Evolutionary conservation across 2,113 vertebrate genomes (phyloP).

Genomic region (Sinosuthora webbiana): DNA sequence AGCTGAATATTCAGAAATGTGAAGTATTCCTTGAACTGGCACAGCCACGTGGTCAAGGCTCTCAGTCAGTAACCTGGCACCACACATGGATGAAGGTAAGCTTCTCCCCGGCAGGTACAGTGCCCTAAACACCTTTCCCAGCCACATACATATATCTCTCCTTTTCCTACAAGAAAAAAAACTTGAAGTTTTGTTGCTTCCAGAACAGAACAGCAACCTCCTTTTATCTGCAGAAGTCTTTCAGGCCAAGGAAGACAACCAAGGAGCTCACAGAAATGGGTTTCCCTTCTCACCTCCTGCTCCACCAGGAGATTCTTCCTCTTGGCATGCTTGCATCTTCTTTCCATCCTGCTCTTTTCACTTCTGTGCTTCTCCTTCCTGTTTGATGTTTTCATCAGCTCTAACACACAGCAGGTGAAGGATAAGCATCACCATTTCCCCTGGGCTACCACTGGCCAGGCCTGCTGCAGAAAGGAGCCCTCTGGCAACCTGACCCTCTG

Average conservation of each 20-base stretch:
- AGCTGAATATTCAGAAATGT: not conserved
- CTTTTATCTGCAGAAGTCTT: not conserved
- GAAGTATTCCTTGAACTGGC: not conserved
- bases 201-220: not conserved
- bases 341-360: not conserved
- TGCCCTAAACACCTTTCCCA: not conserved
- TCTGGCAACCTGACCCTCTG: not conserved
- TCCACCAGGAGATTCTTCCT: not conserved
- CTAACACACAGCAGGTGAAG: fast-evolving
- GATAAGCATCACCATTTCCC: not conserved
- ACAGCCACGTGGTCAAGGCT: fast-evolving
- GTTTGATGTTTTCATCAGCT: not conserved
- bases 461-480: not conserved
- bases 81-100: not conserved
- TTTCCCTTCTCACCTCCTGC: not conserved
- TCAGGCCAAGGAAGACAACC: not conserved
- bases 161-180: not conserved
- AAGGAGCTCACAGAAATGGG: not conserved
- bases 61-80: not conserved
- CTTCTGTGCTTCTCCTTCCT: not conserved
- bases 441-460: not conserved
- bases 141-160: not conserved
- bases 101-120: not conserved
- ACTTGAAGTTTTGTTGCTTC: not conserved
- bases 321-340: not conserved